Evolutionary conservation across 2,888 invertebrate species (phyloP).

Genomic region (Epirrita christyi): DNA sequence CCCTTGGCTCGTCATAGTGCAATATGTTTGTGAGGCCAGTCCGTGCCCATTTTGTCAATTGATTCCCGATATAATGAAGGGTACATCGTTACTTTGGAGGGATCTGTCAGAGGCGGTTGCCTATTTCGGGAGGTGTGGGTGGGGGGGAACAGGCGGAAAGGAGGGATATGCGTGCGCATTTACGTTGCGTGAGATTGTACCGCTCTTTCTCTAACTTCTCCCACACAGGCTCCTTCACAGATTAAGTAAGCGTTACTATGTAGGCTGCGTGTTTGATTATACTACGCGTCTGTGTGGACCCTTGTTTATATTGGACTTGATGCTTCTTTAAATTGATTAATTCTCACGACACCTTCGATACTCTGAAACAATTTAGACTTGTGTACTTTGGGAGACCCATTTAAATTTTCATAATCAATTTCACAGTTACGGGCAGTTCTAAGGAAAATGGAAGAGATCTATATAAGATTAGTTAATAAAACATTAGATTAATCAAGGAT

Average conservation of each 20-base stretch:
- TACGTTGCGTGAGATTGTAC: slow-evolving; percentile 50
- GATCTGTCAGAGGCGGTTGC: slow-evolving; percentile 76
- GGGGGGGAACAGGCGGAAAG: slow-evolving; percentile 53
- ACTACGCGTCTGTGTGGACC: slow-evolving; percentile 70
- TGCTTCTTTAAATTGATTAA: slow-evolving; percentile 81
- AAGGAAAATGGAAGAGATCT: background rate
- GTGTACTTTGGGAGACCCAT: slow-evolving; percentile 31
- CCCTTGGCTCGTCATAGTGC: slow-evolving; percentile 42
- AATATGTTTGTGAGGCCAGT: slow-evolving; percentile 48
- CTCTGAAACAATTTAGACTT: slow-evolving; percentile 49
- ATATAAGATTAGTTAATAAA: background rate
- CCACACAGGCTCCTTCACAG: slow-evolving; percentile 54
- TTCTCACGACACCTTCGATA: slow-evolving; percentile 72
- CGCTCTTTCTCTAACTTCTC: slow-evolving; percentile 43
- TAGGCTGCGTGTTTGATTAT: slow-evolving; percentile 74
- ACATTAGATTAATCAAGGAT: too few species aligned
- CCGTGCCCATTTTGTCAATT: slow-evolving; percentile 78
- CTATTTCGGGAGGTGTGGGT: slow-evolving; percentile 69
- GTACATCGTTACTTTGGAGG: slow-evolving; percentile 77
- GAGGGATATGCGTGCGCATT: slow-evolving; percentile 71
- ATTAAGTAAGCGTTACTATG: slow-evolving; percentile 22
- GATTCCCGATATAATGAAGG: slow-evolving; percentile 83
- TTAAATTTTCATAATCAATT: slow-evolving; percentile 26
- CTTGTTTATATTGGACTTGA: slow-evolving; percentile 81
- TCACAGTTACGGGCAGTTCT: background rate